Evolutionary conservation across 2,797 vertebrate genomes (phyloP).

Genomic region (Picus viridis): DNA sequence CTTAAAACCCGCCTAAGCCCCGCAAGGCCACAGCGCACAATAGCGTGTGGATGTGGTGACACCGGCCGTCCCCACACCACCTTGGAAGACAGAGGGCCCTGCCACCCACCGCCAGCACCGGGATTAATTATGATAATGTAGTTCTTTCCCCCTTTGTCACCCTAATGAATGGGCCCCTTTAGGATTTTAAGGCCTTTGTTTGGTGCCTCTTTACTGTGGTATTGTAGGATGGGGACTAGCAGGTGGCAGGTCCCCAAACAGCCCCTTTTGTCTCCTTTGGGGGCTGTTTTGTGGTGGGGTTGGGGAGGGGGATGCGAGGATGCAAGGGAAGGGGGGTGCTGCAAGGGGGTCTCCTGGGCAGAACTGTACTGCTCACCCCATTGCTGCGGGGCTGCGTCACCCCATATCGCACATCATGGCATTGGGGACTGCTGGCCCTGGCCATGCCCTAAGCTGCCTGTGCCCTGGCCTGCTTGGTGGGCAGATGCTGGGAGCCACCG

Average conservation of each 20-base stretch:
- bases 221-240: conserved; percentile 88
- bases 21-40: conserved; percentile 63
- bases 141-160: conserved; percentile 94
- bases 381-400: rapidly evolving
- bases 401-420: neutral
- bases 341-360: conserved; percentile 12
- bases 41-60: conserved; percentile 78
- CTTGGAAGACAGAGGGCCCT: conserved; percentile 78
- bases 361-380: neutral
- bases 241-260: conserved; percentile 87
- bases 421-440: rapidly evolving
- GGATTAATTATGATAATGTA: conserved; percentile 98
- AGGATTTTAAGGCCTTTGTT: conserved; percentile 90
- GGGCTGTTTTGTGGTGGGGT: conserved; percentile 72
- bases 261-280: conserved; percentile 74
- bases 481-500: conserved; percentile 30
- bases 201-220: conserved; percentile 88
- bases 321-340: neutral
- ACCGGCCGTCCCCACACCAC: conserved; percentile 81
- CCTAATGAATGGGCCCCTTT: conserved; percentile 93
- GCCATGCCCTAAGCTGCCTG: rapidly evolving
- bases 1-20: conserved; percentile 78
- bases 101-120: conserved; percentile 90
- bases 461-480: neutral
- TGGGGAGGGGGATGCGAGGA: conserved; percentile 49